Base-by-base conservation (phyloP, 30 jellyfish, hydroid and myxozoan genomes). In the Chrysaora quinquecirrha region DNA sequence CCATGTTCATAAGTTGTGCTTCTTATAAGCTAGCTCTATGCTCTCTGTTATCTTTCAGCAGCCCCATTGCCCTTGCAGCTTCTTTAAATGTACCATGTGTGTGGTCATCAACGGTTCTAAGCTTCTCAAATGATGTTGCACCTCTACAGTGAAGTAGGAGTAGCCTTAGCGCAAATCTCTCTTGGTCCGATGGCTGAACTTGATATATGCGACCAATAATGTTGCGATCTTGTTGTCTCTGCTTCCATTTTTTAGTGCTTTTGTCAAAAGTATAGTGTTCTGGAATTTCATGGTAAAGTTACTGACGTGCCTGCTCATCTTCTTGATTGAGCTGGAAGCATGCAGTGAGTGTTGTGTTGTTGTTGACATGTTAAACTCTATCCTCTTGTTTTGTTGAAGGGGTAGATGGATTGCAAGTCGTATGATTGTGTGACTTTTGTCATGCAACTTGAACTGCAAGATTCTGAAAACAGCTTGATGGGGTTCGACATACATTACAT, bases 141-240 rank as follows among this genome's bases (percentile, higher is more conserved):
- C 96, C 96, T 75, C 30, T 50, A 10, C 85, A 38, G 38, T 78
- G 89, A 16, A 78, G 89, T 18, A 78, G 84, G 29, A 78, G 76
- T 27, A 78, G 43, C 19, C 84, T 19, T 16, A 78, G 73, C 7
- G 89, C 84, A 61, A 78, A 78, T 54, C 89, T 32, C 30, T 78
- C 54, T 62, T 58, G 89, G n/a, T 56, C 66, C 3, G 83, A 76
- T 7, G 87, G 87, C 34, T 76, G 87, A 4, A 52, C 82, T 50
- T 76, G 81, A 31, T 76, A 76, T 11, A 76, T 30, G 30, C 87
- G 0, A 10, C 82, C 82, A 0, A 56, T 76, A n/a, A n/a, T n/a
- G n/a, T n/a, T n/a, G n/a, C n/a, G n/a, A n/a, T n/a, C n/a, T n/a
- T 28, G 63, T 73, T 73, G 85, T 29, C 85, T 38, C 2, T 48